Percentiles rank a stretch among this genome's conserved stretches.
Evolutionary conservation across 1,140 invertebrate genomes (phyloP).

Genomic region (Pectinophora gossypiella): DNA sequence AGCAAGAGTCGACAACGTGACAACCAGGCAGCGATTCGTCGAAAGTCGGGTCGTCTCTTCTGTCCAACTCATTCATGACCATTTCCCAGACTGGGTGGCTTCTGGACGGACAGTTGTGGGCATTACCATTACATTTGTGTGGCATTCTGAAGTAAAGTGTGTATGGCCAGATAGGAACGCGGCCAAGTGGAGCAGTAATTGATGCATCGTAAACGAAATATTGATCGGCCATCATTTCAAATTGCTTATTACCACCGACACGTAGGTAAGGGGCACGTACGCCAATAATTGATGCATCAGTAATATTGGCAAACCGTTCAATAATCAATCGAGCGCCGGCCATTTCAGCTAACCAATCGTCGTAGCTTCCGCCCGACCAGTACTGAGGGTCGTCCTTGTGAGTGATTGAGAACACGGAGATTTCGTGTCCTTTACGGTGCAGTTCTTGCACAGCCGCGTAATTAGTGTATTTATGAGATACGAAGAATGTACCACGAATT

Average conservation of each 20-base stretch:
- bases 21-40: constrained; percentile 94
- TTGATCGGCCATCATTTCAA: constrained; percentile 97
- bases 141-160: constrained; percentile 97
- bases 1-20: constrained; percentile 96
- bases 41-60: constrained; percentile 92
- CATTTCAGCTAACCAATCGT: constrained; percentile 97
- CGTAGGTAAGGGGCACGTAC: constrained; percentile 92
- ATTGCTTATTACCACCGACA: constrained; percentile 95
- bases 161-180: constrained; percentile 96
- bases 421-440: constrained; percentile 94
- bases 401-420: constrained; percentile 94
- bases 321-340: constrained; percentile 92
- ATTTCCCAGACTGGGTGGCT: constrained; percentile 96
- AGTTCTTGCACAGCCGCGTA: constrained; percentile 96
- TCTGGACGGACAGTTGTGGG: constrained; percentile 92
- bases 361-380: constrained; percentile 91
- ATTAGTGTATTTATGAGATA: constrained; percentile 97
- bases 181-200: constrained; percentile 91
- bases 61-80: constrained; percentile 96
- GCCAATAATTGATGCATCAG: constrained; percentile 91
- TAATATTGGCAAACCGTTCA: constrained; percentile 93
- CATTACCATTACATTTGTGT: constrained; percentile 95
- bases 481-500: constrained; percentile 95
- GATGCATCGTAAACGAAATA: constrained; percentile 96
- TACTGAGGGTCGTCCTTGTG: constrained; percentile 93